Evolutionary conservation across 37 sponge, comb jelly and placozoan species (phyloP), one percentile per base, ranked within the genome.

Genomic region (Spongilla lacustris): DNA sequence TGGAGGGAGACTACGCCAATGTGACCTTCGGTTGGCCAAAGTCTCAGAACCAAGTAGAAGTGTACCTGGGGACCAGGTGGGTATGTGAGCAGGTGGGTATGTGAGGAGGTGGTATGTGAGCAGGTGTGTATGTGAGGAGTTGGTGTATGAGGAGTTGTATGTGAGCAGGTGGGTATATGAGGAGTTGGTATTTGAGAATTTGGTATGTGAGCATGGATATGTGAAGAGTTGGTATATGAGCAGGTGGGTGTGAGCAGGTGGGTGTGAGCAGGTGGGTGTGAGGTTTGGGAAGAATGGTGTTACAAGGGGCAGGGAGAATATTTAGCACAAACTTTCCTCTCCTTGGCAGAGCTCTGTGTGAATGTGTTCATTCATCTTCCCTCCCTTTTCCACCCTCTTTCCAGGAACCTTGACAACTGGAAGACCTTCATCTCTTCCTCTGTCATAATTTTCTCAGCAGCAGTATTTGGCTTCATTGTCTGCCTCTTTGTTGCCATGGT

Each of bases 331-430:
- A 35, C 8, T 13, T 26, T 25, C 36, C 21, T 1, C 13, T 13
- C 71, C 28, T 34, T 22, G 71, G 2, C 14, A 69, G 17, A 48
- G 25, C 4, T 48, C n/a, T n/a, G n/a, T n/a, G n/a, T n/a, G n/a
- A n/a, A n/a, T n/a, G n/a, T n/a, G n/a, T n/a, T n/a, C n/a, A n/a
- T 30, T 66, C 74, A 25, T 68, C 69, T 29, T 70, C 50, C 71
- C n/a, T n/a, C n/a, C n/a, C n/a, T n/a, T n/a, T n/a, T n/a, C n/a
- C 72, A 28, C 74, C 69, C 81, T 87, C 75, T 58, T 81, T 46
- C 19, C 72, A 90, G 91, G 35, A 72, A 87, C 50, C 84, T 91
- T 9, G 50, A 19, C 2, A 79, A 86, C 49, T 91, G 91, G 91
- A 67, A 88, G 58, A 72, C 67, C 49, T 78, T 92, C 31, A 77